Evolutionary conservation across 2,113 vertebrate genomes (phyloP).

Genomic region (Sinosuthora webbiana): DNA sequence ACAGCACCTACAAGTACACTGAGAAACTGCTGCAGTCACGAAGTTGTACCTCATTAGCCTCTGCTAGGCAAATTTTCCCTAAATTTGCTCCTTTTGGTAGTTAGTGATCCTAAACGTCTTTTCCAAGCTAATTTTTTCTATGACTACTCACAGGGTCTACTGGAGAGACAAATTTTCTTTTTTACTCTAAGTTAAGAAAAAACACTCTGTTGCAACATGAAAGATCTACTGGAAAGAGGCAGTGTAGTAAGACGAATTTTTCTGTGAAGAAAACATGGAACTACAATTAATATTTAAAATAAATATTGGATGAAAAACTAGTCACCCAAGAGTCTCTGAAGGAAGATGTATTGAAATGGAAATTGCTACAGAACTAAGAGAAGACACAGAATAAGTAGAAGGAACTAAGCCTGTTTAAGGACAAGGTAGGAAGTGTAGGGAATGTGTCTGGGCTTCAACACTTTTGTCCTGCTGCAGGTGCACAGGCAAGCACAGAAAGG

Average conservation of each 20-base stretch:
- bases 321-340: neutral
- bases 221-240: neutral
- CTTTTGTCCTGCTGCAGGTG: neutral
- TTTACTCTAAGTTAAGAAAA: neutral
- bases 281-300: neutral
- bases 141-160: neutral
- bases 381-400: neutral
- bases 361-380: neutral
- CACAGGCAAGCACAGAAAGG: neutral
- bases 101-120: neutral
- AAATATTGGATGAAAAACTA: neutral
- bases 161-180: neutral
- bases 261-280: neutral
- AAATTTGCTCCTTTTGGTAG: neutral
- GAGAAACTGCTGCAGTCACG: neutral
- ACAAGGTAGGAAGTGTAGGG: neutral
- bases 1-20: neutral
- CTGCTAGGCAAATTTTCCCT: neutral
- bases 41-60: neutral
- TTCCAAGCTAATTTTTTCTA: neutral
- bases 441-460: neutral
- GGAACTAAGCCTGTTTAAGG: neutral
- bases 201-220: fast-evolving
- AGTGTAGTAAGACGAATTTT: neutral
- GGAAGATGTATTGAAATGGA: neutral